Base-by-base conservation (phyloP, 2,797 vertebrate genomes). In the Spondyliosoma cantharus region DNA sequence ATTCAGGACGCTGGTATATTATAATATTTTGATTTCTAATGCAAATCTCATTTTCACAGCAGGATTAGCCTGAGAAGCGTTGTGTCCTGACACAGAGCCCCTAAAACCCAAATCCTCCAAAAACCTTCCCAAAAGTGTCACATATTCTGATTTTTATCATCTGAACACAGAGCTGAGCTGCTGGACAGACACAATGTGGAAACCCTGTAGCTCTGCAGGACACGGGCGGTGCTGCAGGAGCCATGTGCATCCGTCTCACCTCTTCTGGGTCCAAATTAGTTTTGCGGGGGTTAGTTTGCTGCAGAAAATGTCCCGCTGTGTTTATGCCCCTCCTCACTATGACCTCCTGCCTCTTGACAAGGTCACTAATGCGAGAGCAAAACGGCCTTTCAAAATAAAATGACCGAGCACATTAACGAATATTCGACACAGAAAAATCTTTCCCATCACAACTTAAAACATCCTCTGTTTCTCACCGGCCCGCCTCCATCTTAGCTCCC, bases 301-400 rank as follows among this genome's bases (percentile, higher is more conserved):
- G 43, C 24, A 53, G 24, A 8, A 61, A 61, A 48, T 20, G 25
- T 12, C 32, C 25, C 45, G 32, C 32, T 58, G 20, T 42, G 3
- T 61, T 61, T 52, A 14, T 43, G 42, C 14, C 25, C 2, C 22
- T 72, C 16, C 8, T 37, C 7, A 37, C 32, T 37, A 8, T 66
- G 6, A 82, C 50, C 53, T 65, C 15, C 25, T 61, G 25, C 63
- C 12, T 52, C 43, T 60, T 22, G 11, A 27, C 14, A 53, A 50
- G 11, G 22, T 71, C 46, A 13, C 22, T 48, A 62, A 54, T 29
- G 7, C 29, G 3, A 64, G 3, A 37, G 25, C 42, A 29, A 46
- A 46, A 42, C 37, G 24, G 17, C 61, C 27, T 43, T 58, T 17
- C 17, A 63, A 69, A 68, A 49, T 63, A 60, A 58, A 6, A 45